Base-by-base conservation (phyloP, 2,888 invertebrate genomes). In the Girardia tigrina region DNA sequence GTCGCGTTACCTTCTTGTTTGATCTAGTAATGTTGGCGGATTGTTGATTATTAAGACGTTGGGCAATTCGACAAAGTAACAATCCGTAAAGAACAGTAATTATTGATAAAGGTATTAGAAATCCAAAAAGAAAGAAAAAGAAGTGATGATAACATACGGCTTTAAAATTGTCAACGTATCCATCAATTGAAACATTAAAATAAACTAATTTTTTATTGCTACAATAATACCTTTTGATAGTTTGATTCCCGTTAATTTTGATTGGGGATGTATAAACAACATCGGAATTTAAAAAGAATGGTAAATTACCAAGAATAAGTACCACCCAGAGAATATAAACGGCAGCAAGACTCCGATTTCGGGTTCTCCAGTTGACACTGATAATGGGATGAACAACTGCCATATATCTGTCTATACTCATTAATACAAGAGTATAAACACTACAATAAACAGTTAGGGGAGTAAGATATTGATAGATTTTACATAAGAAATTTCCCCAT, bases 381-480 rank as follows among this genome's bases (percentile, higher is more conserved):
- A 90, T 88, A 79, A 94, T 90, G 1, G 94, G 93, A 83, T 92
- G 91, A 0, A 93, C 93, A 0, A 94, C 93, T 29, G 94, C 94
- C 84, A 94, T 87, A 83, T 91, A 94, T 79, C 88, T 82, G 84
- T 94, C 94, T 76, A 93, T 85, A 4, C 92, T 91, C 93, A 94
- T 94, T 78, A 94, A 87, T 0, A 94, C 92, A 72, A 94, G 86
- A 0, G 93, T 94, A 85, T 93, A 94, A 4, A 94, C 92, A 80
- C 92, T 92, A 76, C 91, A 91, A 82, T 92, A 93, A 28, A 92
- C 93, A 27, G 92, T 92, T 42, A 92, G 92, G 77, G 91, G 90
- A 79, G 91, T 91, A 82, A 92, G 88, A 82, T 93, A 94, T 83
- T 93, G 92, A 14, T 92, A 90, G 26, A 90, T 88, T 85, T 91